Evolutionary conservation across 1,140 invertebrate species (phyloP).

Genomic region (Drosophila simulans): DNA sequence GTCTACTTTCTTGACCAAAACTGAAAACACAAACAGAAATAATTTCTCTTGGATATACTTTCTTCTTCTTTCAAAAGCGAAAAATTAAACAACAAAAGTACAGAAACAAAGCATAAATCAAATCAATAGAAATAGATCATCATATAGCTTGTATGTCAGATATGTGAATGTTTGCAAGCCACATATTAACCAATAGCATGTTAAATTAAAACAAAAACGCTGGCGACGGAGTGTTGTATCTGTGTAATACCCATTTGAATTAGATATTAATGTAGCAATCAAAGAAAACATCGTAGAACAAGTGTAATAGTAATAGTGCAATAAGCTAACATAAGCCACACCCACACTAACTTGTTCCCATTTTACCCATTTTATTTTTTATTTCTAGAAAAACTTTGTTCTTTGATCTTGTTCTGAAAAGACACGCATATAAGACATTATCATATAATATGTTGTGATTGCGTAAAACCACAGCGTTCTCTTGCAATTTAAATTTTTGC

Average conservation of each 20-base stretch:
- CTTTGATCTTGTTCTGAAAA: conserved; percentile 30
- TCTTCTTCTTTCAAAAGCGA: conserved; percentile 13
- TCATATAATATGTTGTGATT: conserved; percentile 5
- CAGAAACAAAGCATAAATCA: conserved; percentile 27
- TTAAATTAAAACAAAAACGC: conserved; percentile 20
- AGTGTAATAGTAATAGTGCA: conserved; percentile 52
- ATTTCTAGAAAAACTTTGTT: conserved; percentile 15
- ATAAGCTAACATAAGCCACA: conserved; percentile 37
- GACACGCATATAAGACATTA: conserved; percentile 25
- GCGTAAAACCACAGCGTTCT: background rate
- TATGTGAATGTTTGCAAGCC: conserved; percentile 17
- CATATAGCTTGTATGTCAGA: conserved; percentile 19
- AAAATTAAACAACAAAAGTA: conserved; percentile 12
- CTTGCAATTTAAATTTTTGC: conserved; percentile 14
- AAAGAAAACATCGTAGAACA: conserved; percentile 28
- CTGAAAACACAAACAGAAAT: conserved; percentile 20
- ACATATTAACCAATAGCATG: conserved; percentile 26
- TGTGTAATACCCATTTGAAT: conserved; percentile 41
- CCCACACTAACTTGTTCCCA: background rate
- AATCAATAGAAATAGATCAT: conserved; percentile 32
- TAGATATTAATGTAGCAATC: conserved; percentile 23
- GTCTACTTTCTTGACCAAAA: conserved; percentile 25
- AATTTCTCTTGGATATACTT: conserved; percentile 23
- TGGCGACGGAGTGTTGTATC: conserved; percentile 24
- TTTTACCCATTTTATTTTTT: conserved; percentile 13